Conservation (phyloP, 1,140 invertebrate genomes). For the Melipona quadrifasciata region DNA sequence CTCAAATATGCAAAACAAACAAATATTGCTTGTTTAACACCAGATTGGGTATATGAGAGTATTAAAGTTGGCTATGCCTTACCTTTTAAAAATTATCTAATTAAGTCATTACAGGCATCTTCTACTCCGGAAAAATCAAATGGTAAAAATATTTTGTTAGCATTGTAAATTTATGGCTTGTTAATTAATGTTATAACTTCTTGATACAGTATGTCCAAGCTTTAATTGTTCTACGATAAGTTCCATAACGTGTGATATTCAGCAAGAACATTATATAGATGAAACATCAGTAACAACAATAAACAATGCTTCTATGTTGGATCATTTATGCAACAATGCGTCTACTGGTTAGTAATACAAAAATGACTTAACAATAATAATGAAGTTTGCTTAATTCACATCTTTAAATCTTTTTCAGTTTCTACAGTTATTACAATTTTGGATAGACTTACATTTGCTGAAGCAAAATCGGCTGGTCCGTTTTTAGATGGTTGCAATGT, state of each 20-base stretch:
- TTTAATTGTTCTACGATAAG: constrained; percentile 58
- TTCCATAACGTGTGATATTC: constrained; percentile 44
- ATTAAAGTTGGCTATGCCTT: constrained; percentile 88
- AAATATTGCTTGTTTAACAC: constrained; percentile 87
- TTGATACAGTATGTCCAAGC: constrained; percentile 21
- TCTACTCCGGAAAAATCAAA: constrained; percentile 83
- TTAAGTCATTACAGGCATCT: constrained; percentile 81
- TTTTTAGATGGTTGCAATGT: constrained; percentile 94
- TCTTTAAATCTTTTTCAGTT: constrained; percentile 26
- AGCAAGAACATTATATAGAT: constrained; percentile 43
- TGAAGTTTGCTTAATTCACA: constrained; percentile 30
- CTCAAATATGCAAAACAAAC: constrained; percentile 89
- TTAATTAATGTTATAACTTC: constrained; percentile 10
- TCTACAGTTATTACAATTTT: constrained; percentile 67
- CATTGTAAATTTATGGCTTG: neutral
- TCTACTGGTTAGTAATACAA: constrained; percentile 24
- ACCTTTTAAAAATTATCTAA: constrained; percentile 85
- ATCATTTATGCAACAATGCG: constrained; percentile 32
- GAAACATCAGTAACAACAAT: constrained; percentile 46
- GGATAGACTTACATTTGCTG: constrained; percentile 84
- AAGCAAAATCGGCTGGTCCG: constrained; percentile 87
- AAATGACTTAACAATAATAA: constrained; percentile 58
- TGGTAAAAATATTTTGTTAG: constrained; percentile 56
- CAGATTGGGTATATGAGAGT: constrained; percentile 91
- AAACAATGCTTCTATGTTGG: constrained; percentile 53